Evolutionary conservation across 2,888 invertebrate genomes (phyloP).

Genomic region (Dicycla oo): DNA sequence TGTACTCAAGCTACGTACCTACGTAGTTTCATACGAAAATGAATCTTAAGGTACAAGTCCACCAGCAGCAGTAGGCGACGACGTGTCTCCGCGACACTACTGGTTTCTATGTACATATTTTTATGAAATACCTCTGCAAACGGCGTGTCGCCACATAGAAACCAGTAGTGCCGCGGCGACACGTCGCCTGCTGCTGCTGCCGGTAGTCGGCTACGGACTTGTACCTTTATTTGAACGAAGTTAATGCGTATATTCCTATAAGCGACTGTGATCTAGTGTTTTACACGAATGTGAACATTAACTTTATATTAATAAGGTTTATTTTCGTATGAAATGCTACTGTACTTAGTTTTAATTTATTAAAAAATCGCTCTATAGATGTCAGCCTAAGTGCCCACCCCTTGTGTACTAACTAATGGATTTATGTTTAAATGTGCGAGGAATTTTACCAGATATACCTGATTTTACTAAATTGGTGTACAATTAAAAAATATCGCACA

Average conservation of each 20-base stretch:
- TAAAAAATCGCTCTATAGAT: not conserved
- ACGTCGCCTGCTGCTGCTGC: too few species aligned
- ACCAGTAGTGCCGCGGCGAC: too few species aligned
- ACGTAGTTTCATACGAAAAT: not conserved
- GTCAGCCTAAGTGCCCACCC: constrained; percentile 37
- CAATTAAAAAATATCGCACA: constrained; percentile 37
- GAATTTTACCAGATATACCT: constrained; percentile 55
- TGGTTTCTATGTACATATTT: too few species aligned
- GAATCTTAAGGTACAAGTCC: too few species aligned
- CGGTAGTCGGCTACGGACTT: too few species aligned
- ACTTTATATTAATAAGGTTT: not conserved
- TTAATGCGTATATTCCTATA: not conserved
- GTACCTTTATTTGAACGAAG: too few species aligned
- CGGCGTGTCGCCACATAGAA: too few species aligned
- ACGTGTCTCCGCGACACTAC: too few species aligned
- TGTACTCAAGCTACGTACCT: not conserved
- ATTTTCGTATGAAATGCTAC: not conserved
- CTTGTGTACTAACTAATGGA: constrained; percentile 56
- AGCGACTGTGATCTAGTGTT: not conserved
- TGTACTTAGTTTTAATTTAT: not conserved
- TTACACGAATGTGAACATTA: not conserved
- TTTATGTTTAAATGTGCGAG: constrained; percentile 61
- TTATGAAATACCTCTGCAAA: too few species aligned
- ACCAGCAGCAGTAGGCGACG: too few species aligned
- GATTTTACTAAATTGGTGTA: not conserved